These are phyloP conservation scores for Diachasma alloeum DNA, from an alignment of 1,140 invertebrate genomes.

Conservation along the genomic window DNA sequence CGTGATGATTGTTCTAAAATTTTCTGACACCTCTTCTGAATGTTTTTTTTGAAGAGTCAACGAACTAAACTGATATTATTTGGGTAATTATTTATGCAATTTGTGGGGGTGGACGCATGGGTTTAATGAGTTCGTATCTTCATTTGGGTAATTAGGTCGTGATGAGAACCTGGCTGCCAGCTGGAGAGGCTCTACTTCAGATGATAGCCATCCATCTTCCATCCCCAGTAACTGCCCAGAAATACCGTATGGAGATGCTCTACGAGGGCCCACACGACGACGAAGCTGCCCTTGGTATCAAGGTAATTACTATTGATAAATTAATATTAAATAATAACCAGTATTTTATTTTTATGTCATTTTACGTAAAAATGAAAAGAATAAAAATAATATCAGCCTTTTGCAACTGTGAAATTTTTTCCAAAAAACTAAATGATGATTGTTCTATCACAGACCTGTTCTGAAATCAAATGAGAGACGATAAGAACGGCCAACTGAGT, in stretches of 20 bases:
- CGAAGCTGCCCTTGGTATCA: constrained; percentile 90
- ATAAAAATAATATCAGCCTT: too few species aligned
- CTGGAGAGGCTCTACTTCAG: constrained; percentile 98
- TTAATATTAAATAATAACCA: too few species aligned
- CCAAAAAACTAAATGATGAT: constrained; percentile 47
- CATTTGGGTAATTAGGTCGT: constrained; percentile 73
- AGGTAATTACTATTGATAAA: constrained; percentile 63
- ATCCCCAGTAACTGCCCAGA: constrained; percentile 98
- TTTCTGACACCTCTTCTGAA: constrained; percentile 65
- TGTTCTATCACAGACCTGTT: constrained; percentile 63
- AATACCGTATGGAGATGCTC: constrained; percentile 99
- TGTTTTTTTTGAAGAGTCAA: constrained; percentile 47
- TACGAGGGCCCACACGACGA: constrained; percentile 98
- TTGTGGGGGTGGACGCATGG: too few species aligned
- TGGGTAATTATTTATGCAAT: not conserved
- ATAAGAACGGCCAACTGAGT: constrained; percentile 53
- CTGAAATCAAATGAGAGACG: constrained; percentile 54
- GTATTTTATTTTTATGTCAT: too few species aligned
- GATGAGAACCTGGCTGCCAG: constrained; percentile 99
- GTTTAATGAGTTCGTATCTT: not conserved
- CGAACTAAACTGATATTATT: constrained; percentile 39
- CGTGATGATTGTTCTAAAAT: constrained; percentile 54
- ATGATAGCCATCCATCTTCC: constrained; percentile 99
- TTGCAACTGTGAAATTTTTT: too few species aligned
- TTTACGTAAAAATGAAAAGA: too few species aligned